A percentile compares a stretch with the other conserved stretches of the same genome.
phyloP scores from a whole-genome alignment of 2,797 vertebrate genomes.

The Knipowitschia caucasica region DNA sequence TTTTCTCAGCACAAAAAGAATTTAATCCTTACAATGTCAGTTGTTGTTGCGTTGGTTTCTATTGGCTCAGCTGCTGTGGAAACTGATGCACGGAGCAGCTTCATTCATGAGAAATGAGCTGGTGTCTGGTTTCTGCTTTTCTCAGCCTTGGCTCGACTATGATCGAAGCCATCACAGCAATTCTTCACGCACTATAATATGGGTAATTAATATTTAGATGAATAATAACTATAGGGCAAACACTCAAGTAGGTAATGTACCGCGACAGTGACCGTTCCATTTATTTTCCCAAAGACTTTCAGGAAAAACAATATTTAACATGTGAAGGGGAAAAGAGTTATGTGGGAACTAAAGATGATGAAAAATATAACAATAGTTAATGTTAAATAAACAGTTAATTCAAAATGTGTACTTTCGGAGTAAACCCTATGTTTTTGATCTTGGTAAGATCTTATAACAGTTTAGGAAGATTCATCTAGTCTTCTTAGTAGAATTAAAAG shows the following conservation, averaged over 20 bases:
- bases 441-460: too few relatives aligned
- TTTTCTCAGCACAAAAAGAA: neutral
- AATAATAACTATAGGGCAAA: neutral
- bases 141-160: constrained; percentile 8
- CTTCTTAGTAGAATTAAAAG: too few relatives aligned
- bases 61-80: constrained; percentile 12
- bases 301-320: constrained; percentile 7
- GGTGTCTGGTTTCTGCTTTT: constrained; percentile 49
- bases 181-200: neutral
- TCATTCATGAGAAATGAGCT: constrained; percentile 62
- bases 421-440: too few relatives aligned
- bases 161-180: constrained; percentile 9
- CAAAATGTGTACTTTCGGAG: too few relatives aligned
- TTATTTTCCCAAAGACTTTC: too few relatives aligned
- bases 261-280: too few relatives aligned
- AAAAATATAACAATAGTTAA: too few relatives aligned
- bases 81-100: constrained; percentile 57
- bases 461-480: too few relatives aligned
- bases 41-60: neutral
- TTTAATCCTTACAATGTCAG: neutral
- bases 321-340: too few relatives aligned
- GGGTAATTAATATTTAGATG: neutral
- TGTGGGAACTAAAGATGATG: too few relatives aligned
- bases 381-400: too few relatives aligned
- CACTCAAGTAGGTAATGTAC: neutral